Evolutionary conservation across 2,888 invertebrate species (phyloP), one percentile per base, ranked within the genome.

Genomic region (Ernsta delagoae): DNA sequence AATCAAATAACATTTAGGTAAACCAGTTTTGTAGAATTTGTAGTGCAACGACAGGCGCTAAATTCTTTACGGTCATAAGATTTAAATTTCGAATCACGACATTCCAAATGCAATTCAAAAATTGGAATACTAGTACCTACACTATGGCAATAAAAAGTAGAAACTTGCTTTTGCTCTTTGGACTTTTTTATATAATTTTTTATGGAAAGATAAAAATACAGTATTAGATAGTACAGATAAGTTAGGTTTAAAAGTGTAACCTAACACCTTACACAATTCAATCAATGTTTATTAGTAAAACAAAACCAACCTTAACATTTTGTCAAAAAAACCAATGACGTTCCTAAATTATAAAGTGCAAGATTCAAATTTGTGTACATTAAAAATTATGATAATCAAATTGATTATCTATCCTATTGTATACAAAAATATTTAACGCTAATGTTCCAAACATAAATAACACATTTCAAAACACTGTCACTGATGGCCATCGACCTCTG

Each of bases 391-490:
- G 16, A 16, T 50, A 50, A 50, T 50, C 50, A 5, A 50, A 16
- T 16, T 7, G 11, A 48, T 36, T 59, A 36, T 45, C 43, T 16
- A 6, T 56, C 67, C 34, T 11, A 45, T 16, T 56, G 24, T 61
- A 60, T 45, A 65, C 57, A 48, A 60, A 70, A 63, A 62, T 70
- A 53, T 64, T 65, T 54, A 63, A 60, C 16, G 45, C 48, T 62
- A 50, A 67, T 34, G 67, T 39, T 39, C 39, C 5, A 39, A 39
- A 39, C 39, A 39, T 39, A 39, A 39, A 39, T 7, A 81, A 80
- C 77, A 75, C 75, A 77, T 82, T 80, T 77, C 77, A 74, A 79
- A 82, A 80, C 73, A 78, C 77, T 79, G 76, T 73, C 73, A 70
- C 71, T 72, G 71, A 64, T 72, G 71, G 81, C 74, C 79, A 78